Evolutionary conservation across 1,140 invertebrate genomes (phyloP).

Genomic region (Euura saliciscinereae): DNA sequence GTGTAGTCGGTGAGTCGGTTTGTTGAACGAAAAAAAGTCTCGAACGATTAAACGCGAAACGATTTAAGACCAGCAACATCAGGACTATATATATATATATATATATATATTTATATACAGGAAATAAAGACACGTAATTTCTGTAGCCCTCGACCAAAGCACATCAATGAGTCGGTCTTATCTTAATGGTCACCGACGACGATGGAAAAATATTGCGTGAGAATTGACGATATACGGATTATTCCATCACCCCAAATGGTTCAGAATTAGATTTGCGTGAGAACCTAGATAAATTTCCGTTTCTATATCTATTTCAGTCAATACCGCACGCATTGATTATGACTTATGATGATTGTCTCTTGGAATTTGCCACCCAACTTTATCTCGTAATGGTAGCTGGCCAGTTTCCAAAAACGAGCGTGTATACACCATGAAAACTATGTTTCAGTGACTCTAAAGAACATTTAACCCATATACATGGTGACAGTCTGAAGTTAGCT

Average conservation of each 20-base stretch:
- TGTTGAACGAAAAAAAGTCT: neutral
- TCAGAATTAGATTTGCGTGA: neutral
- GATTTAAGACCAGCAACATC: neutral
- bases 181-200: neutral
- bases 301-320: too few species aligned
- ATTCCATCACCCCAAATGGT: neutral
- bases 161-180: slow-evolving; percentile 1
- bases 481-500: too few species aligned
- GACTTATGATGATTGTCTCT: too few species aligned
- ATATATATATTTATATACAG: neutral
- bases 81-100: neutral
- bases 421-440: too few species aligned
- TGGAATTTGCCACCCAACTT: too few species aligned
- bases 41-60: neutral
- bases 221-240: neutral
- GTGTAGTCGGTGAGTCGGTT: neutral
- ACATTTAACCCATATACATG: too few species aligned
- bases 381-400: too few species aligned
- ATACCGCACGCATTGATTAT: too few species aligned
- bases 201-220: slow-evolving; percentile 2
- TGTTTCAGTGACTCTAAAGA: too few species aligned
- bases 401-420: too few species aligned
- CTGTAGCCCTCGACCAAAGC: neutral
- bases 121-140: neutral
- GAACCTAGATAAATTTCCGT: neutral